A percentile compares a stretch with the other conserved stretches of the same genome.
phyloP scores from a whole-genome alignment of 2,888 invertebrate genomes.

The Netelia virgata region DNA sequence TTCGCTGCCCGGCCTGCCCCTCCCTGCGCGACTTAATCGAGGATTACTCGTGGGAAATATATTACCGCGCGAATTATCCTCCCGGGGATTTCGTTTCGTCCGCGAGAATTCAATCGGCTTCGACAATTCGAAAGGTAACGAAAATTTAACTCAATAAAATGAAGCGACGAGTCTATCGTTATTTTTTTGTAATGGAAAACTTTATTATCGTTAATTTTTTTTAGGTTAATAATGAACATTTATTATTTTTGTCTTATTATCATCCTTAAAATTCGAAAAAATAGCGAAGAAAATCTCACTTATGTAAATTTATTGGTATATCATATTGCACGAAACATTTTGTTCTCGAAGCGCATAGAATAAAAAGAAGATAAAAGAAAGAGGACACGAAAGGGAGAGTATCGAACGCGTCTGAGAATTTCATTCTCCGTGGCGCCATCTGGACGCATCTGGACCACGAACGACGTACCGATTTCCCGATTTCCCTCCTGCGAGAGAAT shows the following conservation, averaged over 20 bases:
- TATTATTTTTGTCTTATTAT: too few species aligned
- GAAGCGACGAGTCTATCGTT: too few species aligned
- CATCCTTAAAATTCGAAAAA: too few species aligned
- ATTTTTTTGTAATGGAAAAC: too few species aligned
- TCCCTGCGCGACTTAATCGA: constrained; percentile 11
- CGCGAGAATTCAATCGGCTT: constrained; percentile 15
- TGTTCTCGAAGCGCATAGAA: too few species aligned
- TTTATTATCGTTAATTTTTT: too few species aligned
- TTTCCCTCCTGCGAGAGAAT: constrained; percentile 33
- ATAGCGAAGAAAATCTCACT: background rate
- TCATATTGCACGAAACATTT: background rate
- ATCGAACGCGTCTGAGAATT: background rate
- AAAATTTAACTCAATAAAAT: too few species aligned
- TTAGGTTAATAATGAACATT: too few species aligned
- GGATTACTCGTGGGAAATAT: constrained; percentile 30
- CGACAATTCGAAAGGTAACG: constrained; percentile 8
- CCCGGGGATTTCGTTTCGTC: constrained; percentile 11
- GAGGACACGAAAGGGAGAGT: background rate
- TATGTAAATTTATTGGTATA: background rate
- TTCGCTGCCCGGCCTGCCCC: background rate
- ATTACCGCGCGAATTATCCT: constrained; percentile 32
- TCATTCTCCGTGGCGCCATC: background rate
- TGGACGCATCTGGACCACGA: constrained; percentile 21
- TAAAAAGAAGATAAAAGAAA: background rate
- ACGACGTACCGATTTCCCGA: background rate